These are phyloP conservation scores for Ariolimax columbianus DNA, from an alignment of 2,888 invertebrate species.

Conservation along the genomic window DNA sequence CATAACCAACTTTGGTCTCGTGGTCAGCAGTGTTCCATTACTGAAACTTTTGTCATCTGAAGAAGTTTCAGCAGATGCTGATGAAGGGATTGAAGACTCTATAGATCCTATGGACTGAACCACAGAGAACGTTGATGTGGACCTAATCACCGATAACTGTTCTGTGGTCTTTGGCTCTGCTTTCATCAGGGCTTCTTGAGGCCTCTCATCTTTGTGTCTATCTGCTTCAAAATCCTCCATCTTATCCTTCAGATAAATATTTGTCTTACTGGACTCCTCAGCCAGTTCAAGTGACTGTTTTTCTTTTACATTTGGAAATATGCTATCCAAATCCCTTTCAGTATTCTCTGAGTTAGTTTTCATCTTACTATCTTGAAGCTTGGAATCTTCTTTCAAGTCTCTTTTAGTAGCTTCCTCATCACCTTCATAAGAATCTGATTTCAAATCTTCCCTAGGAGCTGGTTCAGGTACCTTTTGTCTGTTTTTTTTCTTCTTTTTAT, in stretches of 20 bases:
- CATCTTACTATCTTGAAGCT: neutral
- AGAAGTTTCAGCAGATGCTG: neutral
- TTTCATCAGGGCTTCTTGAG: neutral
- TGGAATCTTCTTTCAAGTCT: neutral
- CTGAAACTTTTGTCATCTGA: too few species aligned
- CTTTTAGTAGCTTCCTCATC: neutral
- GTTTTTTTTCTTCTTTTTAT: neutral
- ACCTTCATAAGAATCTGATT: neutral
- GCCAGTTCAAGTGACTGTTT: neutral
- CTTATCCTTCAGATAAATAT: neutral
- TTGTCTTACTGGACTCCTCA: neutral
- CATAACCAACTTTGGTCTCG: slow-evolving; percentile 40
- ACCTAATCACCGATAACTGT: slow-evolving; percentile 22
- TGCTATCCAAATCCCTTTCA: neutral
- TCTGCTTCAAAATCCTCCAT: neutral
- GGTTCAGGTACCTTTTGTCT: too few species aligned
- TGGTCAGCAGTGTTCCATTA: neutral
- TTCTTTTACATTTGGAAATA: neutral
- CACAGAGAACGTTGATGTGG: neutral
- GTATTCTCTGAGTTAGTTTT: neutral
- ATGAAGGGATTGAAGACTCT: neutral
- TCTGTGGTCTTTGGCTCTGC: neutral
- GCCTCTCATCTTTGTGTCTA: neutral
- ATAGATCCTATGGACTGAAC: neutral
- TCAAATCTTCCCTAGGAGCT: neutral